Percentiles rank a stretch among this genome's conserved stretches.
These are phyloP conservation scores for Lochmaea crataegi DNA, from an alignment of 2,888 invertebrate genomes.

Conservation along the genomic window DNA sequence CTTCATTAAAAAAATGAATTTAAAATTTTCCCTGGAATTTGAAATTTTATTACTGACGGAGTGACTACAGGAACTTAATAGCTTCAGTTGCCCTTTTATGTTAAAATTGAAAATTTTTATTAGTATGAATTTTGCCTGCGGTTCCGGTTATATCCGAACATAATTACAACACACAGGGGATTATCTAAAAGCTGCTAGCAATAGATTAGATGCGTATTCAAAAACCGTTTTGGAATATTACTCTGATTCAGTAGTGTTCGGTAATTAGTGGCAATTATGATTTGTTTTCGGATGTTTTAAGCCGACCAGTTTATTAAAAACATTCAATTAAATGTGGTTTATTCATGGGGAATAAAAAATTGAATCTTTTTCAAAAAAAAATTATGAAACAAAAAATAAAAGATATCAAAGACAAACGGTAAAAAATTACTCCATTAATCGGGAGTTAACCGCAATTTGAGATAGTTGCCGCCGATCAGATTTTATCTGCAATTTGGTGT, in stretches of 20 bases:
- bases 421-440: constrained; percentile 27
- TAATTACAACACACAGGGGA: constrained; percentile 25
- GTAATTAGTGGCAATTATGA: neutral
- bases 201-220: constrained; percentile 5
- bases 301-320: too few species aligned
- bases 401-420: neutral
- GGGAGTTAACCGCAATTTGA: constrained; percentile 23
- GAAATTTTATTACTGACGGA: constrained; percentile 40
- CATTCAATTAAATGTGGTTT: too few species aligned
- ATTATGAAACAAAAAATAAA: neutral
- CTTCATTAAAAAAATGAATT: constrained; percentile 34
- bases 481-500: constrained; percentile 27
- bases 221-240: neutral
- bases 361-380: too few species aligned
- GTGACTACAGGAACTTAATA: constrained; percentile 37
- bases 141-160: constrained; percentile 19
- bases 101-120: constrained; percentile 40
- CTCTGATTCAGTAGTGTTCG: neutral
- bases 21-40: constrained; percentile 36
- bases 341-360: too few species aligned
- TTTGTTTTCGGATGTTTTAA: too few species aligned
- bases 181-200: constrained; percentile 17
- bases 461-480: constrained; percentile 25
- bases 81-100: constrained; percentile 33
- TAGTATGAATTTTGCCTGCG: constrained; percentile 36